Evolutionary conservation across 2,888 invertebrate genomes (phyloP), one percentile per base, ranked within the genome.

Genomic region (Hirtodrosophila alboralis): DNA sequence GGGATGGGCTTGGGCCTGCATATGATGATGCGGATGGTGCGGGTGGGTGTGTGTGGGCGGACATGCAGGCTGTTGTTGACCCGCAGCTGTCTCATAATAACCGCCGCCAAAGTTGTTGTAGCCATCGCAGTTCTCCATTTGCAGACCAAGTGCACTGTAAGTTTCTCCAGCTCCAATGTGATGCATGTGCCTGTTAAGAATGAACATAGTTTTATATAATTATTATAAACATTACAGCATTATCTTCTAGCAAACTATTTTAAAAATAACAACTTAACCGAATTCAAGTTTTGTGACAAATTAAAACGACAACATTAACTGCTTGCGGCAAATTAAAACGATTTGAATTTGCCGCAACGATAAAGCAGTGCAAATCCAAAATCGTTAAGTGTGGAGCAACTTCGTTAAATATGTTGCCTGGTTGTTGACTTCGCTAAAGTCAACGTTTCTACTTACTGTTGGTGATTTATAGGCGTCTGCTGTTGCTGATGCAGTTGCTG

Each of bases 21-120:
- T 91, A 36, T 77, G 68, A 10, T 68, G 37, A 92, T 92, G 92
- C 92, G 51, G 92, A 92, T 21, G 92, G 92, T 57, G 93, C 92
- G 90, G 60, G 92, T 92, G 6, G 92, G 93, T 92, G 69, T 93
- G 92, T 53, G 88, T 93, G 93, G 73, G 90, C 89, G 80, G 79
- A 7, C 63, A 60, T 63, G 76, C 81, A 69, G 87, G 92, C 9
- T 70, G 69, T 88, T 87, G 91, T 89, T 57, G 91, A 21, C 73
- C 53, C 2, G 78, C 61, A 12, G 61, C 56, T n/a, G 80, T 63
- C 28, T 89, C 88, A 28, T 89, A 89, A 51, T 86, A 86, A 7
- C 77, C 77, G 34, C 74, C 76, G 27, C 79, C 77, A 31, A 87
- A 88, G 26, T 77, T 87, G 23, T 76, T 83, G 67, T 89, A 89